Conservation (phyloP, 2,888 invertebrate species). For the Liopterus haemorrhoidalis region DNA sequence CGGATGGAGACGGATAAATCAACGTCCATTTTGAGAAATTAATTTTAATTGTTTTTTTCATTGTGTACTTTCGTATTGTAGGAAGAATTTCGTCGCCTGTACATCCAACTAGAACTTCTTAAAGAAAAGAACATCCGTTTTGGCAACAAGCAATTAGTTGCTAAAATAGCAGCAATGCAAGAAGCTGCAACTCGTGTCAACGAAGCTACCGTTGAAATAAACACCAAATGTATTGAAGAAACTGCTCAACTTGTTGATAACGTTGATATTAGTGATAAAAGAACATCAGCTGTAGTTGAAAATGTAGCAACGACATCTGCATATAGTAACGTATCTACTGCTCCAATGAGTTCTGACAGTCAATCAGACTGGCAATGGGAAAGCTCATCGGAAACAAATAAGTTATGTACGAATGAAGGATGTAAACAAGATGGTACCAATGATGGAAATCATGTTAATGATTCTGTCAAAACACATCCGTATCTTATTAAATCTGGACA, state of each 20-base stretch:
- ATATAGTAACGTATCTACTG: background rate
- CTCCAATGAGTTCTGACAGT: conserved; percentile 2
- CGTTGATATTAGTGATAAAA: conserved; percentile 25
- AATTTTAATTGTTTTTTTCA: no score
- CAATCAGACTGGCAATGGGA: no score
- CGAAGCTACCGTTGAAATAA: conserved; percentile 33
- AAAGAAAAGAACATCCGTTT: conserved; percentile 71
- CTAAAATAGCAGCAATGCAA: conserved; percentile 75
- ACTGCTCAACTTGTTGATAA: conserved; percentile 22
- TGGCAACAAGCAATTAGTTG: conserved; percentile 65
- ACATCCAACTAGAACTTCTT: conserved; percentile 72
- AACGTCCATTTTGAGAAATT: no score
- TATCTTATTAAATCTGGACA: conserved; percentile 56
- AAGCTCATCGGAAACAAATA: no score
- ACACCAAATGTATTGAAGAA: no score
- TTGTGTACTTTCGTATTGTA: conserved; percentile 39
- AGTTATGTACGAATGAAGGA: no score
- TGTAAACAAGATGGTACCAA: no score
- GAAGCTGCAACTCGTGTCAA: conserved; percentile 64
- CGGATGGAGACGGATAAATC: no score
- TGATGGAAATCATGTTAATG: no score
- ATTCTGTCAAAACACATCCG: no score
- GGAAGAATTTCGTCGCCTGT: conserved; percentile 78
- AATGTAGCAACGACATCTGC: conserved; percentile 1
- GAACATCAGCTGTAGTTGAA: conserved; percentile 10